Percentiles rank a stretch among this genome's conserved stretches.
Conservation (phyloP, 2,888 invertebrate species). For the Mesoligia furuncula region DNA sequence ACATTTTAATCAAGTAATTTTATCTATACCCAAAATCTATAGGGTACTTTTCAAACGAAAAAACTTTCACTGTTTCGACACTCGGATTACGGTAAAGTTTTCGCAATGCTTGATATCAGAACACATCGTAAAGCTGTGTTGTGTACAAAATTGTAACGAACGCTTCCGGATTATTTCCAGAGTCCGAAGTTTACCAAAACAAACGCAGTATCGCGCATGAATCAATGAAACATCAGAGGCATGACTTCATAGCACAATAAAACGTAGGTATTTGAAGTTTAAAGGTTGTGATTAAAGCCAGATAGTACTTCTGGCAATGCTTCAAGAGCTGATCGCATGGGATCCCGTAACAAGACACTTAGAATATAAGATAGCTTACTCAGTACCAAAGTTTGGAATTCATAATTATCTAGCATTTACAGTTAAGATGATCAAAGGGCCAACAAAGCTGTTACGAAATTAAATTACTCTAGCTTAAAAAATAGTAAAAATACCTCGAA, state of each 20-base stretch:
- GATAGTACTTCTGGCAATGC: constrained; percentile 15
- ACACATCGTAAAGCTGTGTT: constrained; percentile 41
- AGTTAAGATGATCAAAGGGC: background rate
- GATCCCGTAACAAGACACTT: background rate
- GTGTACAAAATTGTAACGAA: constrained; percentile 38
- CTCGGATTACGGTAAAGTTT: background rate
- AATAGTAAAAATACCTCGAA: background rate
- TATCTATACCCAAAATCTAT: background rate
- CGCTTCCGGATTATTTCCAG: constrained; percentile 52
- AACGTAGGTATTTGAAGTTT: constrained; percentile 25
- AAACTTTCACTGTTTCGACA: background rate
- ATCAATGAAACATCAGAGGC: constrained; percentile 53
- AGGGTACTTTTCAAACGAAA: background rate
- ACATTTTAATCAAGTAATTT: background rate
- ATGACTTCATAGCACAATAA: constrained; percentile 39
- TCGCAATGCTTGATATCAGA: constrained; percentile 35
- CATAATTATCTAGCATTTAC: background rate
- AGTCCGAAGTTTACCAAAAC: constrained; percentile 47
- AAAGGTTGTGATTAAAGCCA: constrained; percentile 28
- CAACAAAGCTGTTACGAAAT: background rate
- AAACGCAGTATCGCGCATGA: constrained; percentile 34
- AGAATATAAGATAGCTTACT: background rate
- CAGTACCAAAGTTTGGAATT: background rate
- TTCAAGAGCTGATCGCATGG: constrained; percentile 2
- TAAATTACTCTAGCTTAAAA: background rate